These are phyloP conservation scores for Drosophila anomalata DNA, from an alignment of 2,888 invertebrate genomes.

Conservation along the genomic window DNA sequence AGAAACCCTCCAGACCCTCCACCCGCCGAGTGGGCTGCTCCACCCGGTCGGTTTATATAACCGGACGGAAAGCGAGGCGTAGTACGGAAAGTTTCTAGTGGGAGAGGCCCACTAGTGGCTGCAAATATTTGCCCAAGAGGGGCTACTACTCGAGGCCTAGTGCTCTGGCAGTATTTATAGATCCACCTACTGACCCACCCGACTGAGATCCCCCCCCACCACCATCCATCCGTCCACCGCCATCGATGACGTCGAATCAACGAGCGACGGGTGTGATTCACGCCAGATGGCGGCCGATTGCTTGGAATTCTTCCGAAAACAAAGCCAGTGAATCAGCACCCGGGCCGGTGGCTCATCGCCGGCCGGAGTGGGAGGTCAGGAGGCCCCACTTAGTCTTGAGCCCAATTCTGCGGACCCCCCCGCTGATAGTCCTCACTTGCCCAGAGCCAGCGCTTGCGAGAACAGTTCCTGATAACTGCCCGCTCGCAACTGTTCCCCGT, in stretches of 20 bases:
- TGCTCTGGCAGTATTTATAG: neutral
- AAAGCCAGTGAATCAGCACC: constrained; percentile 49
- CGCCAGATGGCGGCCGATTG: constrained; percentile 44
- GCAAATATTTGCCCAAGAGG: neutral
- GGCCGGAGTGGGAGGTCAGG: neutral
- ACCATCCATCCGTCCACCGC: no score
- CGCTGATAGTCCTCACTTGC: neutral
- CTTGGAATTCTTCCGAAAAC: constrained; percentile 54
- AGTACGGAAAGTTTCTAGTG: constrained; percentile 1
- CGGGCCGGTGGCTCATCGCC: constrained; percentile 3
- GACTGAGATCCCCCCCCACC: no score
- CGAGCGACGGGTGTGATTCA: constrained; percentile 17
- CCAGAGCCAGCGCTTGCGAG: neutral
- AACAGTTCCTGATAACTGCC: neutral
- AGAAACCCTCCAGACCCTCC: constrained; percentile 17
- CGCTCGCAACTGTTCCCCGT: neutral
- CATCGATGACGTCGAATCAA: constrained; percentile 31
- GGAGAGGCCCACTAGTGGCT: neutral
- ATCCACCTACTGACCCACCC: constrained; percentile 15
- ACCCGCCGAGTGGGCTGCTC: constrained; percentile 6
- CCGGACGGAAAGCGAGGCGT: neutral
- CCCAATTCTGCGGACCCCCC: no score
- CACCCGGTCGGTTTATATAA: constrained; percentile 14
- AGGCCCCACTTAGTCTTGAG: no score
- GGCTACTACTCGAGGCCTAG: no score